A percentile compares a stretch with the other conserved stretches of the same genome.
Evolutionary conservation across 1,140 invertebrate species (phyloP).

Genomic region (Anastrepha ludens): DNA sequence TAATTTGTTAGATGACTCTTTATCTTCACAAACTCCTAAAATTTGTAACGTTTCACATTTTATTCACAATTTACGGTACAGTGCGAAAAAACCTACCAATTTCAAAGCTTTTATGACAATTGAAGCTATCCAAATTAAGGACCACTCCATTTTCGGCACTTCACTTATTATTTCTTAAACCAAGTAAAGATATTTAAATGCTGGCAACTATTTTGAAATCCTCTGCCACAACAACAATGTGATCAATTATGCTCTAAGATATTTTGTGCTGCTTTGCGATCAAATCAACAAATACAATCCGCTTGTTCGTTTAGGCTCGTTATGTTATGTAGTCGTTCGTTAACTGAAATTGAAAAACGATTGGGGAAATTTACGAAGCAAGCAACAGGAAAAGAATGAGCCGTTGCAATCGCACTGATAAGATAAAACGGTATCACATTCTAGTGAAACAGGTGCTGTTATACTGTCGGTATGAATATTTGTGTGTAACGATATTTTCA

Average conservation of each 20-base stretch:
- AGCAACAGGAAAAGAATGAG: conserved; percentile 64
- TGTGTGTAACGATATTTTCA: no score
- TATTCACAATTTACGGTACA: no score
- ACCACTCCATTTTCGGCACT: conserved; percentile 79
- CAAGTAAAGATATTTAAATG: not conserved
- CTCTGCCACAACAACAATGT: not conserved
- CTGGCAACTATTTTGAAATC: not conserved
- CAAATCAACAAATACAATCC: conserved; percentile 60
- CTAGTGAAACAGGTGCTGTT: not conserved
- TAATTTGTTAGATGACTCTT: no score
- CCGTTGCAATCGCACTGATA: conserved; percentile 65
- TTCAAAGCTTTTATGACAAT: conserved; percentile 86
- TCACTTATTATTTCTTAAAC: conserved; percentile 27
- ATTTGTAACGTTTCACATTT: no score
- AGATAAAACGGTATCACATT: conserved; percentile 39
- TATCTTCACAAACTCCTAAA: no score
- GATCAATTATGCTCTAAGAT: no score
- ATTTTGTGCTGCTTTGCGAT: conserved; percentile 24
- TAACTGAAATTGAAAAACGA: conserved; percentile 62
- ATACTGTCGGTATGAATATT: not conserved
- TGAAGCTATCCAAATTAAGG: conserved; percentile 83
- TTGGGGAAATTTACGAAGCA: conserved; percentile 56
- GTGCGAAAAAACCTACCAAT: conserved; percentile 78
- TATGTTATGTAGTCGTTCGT: conserved; percentile 64
- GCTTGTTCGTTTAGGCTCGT: conserved; percentile 24